Conservation (phyloP, 2,797 vertebrate species). For the Myioborus melanocephalus region DNA sequence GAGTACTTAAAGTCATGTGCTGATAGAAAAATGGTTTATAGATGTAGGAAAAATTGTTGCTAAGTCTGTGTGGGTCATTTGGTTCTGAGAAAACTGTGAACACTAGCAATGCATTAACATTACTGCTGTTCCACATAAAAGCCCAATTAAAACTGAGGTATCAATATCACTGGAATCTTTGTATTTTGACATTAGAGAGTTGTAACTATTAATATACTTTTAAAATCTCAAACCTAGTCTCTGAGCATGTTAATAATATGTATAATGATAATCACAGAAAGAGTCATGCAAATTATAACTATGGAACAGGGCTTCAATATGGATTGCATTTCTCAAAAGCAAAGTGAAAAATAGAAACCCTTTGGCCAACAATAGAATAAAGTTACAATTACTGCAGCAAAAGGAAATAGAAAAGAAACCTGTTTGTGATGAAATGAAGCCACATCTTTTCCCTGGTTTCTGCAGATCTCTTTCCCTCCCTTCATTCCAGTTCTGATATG, state of each 20-base stretch:
- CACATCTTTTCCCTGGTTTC: slow-evolving; percentile 75
- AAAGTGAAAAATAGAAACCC: background rate
- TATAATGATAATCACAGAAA: background rate
- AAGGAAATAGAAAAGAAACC: slow-evolving; percentile 74
- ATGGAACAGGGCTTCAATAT: background rate
- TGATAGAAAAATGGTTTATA: background rate
- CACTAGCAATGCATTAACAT: background rate
- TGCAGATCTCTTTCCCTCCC: background rate
- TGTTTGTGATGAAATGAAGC: slow-evolving; percentile 85
- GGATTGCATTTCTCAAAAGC: background rate
- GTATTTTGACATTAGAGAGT: background rate
- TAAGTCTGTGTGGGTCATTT: background rate
- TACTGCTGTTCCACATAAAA: background rate
- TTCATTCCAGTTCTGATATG: slow-evolving; percentile 86
- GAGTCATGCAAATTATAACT: background rate
- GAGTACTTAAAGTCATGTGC: background rate
- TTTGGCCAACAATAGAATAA: background rate
- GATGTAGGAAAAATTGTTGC: background rate
- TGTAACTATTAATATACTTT: background rate
- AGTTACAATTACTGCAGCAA: background rate
- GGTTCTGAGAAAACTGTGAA: background rate
- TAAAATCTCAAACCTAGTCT: background rate
- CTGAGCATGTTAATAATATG: background rate
- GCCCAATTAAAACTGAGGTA: background rate
- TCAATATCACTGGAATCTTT: background rate